Conservation (phyloP, 2,113 vertebrate genomes). For the Protobothrops flavoviridis region DNA sequence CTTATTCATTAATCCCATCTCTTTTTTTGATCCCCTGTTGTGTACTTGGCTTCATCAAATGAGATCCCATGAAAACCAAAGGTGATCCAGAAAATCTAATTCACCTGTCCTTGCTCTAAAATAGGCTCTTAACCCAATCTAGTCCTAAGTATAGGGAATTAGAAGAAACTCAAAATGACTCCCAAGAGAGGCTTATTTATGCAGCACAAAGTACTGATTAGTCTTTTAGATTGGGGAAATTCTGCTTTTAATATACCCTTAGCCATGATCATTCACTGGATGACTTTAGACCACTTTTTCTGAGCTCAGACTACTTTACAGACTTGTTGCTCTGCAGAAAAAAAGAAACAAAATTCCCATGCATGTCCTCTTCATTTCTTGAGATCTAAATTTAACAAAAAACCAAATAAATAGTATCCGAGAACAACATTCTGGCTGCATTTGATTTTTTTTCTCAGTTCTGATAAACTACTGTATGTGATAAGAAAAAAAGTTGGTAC, state of each 20-base stretch:
- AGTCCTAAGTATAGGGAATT: not conserved
- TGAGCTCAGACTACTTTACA: not conserved
- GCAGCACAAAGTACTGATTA: not conserved
- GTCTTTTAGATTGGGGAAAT: not conserved
- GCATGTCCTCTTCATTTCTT: not conserved
- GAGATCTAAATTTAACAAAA: not conserved
- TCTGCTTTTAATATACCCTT: not conserved
- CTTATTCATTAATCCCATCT: not conserved
- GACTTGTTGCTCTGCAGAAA: not conserved
- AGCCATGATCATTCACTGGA: not conserved
- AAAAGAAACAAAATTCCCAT: not conserved
- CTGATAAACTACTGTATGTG: not conserved
- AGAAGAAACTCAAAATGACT: not conserved
- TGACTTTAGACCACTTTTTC: not conserved
- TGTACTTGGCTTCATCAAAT: not conserved
- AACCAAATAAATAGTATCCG: not conserved
- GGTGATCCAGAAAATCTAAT: not conserved
- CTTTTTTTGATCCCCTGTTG: not conserved
- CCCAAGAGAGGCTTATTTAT: not conserved
- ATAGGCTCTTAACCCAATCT: not conserved
- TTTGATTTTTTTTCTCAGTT: not conserved
- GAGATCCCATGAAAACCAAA: not conserved
- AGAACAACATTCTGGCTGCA: not conserved
- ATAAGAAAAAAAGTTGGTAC: not conserved
- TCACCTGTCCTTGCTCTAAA: not conserved